These are phyloP conservation scores for Paramormyrops kingsleyae DNA, from an alignment of 2,113 vertebrate genomes.

Conservation along the genomic window DNA sequence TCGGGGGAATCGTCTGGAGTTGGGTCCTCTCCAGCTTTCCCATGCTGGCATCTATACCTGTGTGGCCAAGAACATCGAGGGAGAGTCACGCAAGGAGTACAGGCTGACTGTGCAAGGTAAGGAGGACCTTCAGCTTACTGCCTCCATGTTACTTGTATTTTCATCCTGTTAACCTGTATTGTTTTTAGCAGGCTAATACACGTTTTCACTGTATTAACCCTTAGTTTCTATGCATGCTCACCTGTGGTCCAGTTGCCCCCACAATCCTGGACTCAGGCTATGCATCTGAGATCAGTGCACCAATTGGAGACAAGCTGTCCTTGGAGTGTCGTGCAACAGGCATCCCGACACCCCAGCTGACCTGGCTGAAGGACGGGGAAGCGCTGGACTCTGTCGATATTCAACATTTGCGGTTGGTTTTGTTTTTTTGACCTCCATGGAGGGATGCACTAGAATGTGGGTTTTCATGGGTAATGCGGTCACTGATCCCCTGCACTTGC, in stretches of 20 bases:
- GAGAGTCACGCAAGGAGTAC: conserved; percentile 63
- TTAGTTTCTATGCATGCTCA: neutral
- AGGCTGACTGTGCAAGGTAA: conserved; percentile 71
- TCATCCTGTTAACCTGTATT: neutral
- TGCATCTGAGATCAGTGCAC: conserved; percentile 62
- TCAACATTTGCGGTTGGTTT: conserved; percentile 49
- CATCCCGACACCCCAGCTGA: conserved; percentile 64
- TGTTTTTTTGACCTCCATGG: neutral
- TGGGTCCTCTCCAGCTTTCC: conserved; percentile 69
- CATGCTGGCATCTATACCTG: conserved; percentile 79
- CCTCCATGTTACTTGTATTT: neutral
- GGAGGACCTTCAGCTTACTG: neutral
- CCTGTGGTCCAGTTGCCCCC: conserved; percentile 61
- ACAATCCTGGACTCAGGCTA: conserved; percentile 56
- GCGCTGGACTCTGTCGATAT: conserved; percentile 49
- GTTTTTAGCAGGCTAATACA: neutral
- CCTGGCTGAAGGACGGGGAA: conserved; percentile 77
- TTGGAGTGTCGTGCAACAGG: conserved; percentile 71
- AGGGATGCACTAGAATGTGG: neutral
- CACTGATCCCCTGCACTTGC: neutral
- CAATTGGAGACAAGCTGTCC: conserved; percentile 56
- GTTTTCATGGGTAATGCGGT: neutral
- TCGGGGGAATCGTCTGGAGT: conserved; percentile 65
- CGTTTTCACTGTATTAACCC: neutral
- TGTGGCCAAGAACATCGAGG: conserved; percentile 56